Evolutionary conservation across 2,888 invertebrate genomes (phyloP).

Genomic region (Fragum sueziense): DNA sequence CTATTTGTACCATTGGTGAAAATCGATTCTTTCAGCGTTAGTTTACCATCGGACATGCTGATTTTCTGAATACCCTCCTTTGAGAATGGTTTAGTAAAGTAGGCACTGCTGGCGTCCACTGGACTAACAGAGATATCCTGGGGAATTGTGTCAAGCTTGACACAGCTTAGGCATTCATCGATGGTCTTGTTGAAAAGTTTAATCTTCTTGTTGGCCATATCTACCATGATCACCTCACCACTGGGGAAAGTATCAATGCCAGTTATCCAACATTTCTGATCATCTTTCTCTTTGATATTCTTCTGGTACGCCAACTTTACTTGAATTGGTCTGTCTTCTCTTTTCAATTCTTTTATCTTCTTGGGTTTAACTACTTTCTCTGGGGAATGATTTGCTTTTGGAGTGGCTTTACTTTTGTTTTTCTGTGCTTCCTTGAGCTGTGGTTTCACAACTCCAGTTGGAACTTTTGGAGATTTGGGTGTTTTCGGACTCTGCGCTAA

Average conservation of each 20-base stretch:
- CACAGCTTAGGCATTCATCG: conserved; percentile 47
- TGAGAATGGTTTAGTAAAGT: conserved; percentile 55
- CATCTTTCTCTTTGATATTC: conserved; percentile 41
- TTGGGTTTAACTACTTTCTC: conserved; percentile 30
- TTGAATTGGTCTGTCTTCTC: conserved; percentile 49
- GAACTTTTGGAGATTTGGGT: conserved; percentile 3
- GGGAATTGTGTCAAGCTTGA: conserved; percentile 53
- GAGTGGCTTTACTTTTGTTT: conserved; percentile 29
- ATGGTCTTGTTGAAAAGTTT: conserved; percentile 53
- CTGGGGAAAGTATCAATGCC: conserved; percentile 58
- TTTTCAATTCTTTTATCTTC: conserved; percentile 48
- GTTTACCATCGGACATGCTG: conserved; percentile 45
- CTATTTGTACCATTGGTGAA: conserved; percentile 54
- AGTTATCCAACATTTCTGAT: conserved; percentile 56
- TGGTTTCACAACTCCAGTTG: conserved; percentile 11
- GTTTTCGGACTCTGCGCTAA: conserved; percentile 14
- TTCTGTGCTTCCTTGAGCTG: conserved; percentile 21
- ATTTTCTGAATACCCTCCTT: conserved; percentile 58
- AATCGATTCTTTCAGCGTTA: conserved; percentile 51
- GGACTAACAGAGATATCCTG: conserved; percentile 58
- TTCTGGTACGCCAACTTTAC: conserved; percentile 39
- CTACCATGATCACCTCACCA: conserved; percentile 52
- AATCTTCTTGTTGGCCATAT: conserved; percentile 56
- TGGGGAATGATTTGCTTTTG: conserved; percentile 15
- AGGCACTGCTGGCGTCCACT: conserved; percentile 52